A percentile compares a stretch with the other conserved stretches of the same genome.
Conservation (phyloP, 1,140 invertebrate species). For the Leptinotarsa texana region DNA sequence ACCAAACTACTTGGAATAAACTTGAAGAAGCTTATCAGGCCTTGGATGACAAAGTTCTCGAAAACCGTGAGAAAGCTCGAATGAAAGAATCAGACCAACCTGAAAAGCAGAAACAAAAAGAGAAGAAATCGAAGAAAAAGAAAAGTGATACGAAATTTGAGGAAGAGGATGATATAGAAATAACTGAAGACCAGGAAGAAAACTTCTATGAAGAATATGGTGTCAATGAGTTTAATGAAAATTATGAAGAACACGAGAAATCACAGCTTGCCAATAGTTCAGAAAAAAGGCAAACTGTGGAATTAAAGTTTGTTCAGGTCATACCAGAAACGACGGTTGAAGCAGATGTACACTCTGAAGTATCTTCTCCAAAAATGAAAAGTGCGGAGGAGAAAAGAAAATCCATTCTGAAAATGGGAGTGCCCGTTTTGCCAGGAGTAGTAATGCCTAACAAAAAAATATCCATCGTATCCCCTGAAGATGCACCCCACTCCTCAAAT, state of each 20-base stretch:
- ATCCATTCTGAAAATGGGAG: slow-evolving; percentile 43
- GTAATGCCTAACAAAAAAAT: slow-evolving; percentile 34
- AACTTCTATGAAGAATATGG: slow-evolving; percentile 7
- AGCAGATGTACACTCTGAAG: slow-evolving; percentile 11
- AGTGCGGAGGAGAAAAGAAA: slow-evolving; percentile 38
- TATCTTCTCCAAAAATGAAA: slow-evolving; percentile 27
- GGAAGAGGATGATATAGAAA: slow-evolving; percentile 25
- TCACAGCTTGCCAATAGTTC: neutral
- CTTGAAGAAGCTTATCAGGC: slow-evolving; percentile 36
- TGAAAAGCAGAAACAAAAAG: slow-evolving; percentile 16
- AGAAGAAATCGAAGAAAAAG: slow-evolving; percentile 22
- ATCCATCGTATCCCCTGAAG: neutral
- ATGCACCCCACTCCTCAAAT: slow-evolving; percentile 13
- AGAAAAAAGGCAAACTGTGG: slow-evolving; percentile 37
- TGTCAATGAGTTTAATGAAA: neutral
- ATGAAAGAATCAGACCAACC: slow-evolving; percentile 30
- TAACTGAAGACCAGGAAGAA: neutral
- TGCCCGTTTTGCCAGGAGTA: slow-evolving; percentile 45
- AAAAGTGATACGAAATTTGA: slow-evolving; percentile 34
- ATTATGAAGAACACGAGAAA: neutral
- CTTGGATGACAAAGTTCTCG: slow-evolving; percentile 34
- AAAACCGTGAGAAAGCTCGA: slow-evolving; percentile 35
- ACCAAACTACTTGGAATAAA: slow-evolving; percentile 37
- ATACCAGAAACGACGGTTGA: slow-evolving; percentile 23
- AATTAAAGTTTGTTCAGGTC: slow-evolving; percentile 37